phyloP scores from a whole-genome alignment of 2,113 vertebrate species.

The Illadopsis cleaveri region DNA sequence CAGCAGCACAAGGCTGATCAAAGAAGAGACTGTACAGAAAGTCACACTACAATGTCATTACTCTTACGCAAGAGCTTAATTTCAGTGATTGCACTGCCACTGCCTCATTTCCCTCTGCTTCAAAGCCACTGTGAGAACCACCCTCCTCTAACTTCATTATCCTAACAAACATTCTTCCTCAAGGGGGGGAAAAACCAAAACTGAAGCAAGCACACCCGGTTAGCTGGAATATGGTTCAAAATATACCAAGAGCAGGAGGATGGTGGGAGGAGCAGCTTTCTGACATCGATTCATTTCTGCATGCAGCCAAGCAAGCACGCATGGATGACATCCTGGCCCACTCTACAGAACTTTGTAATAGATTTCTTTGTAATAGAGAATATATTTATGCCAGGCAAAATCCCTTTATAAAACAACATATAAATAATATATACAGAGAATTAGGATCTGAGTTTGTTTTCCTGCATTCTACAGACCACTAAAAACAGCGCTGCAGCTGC shows the following conservation, averaged over 20 bases:
- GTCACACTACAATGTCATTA: neutral
- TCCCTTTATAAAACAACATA: neutral
- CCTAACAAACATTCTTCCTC: neutral
- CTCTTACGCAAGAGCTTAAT: neutral
- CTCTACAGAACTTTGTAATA: neutral
- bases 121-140: neutral
- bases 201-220: neutral
- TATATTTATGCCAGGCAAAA: neutral
- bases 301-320: neutral
- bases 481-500: neutral
- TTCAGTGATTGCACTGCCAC: neutral
- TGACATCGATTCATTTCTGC: neutral
- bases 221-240: neutral
- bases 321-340: fast-evolving
- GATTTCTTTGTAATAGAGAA: neutral
- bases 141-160: neutral
- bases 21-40: neutral
- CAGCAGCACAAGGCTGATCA: neutral
- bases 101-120: neutral
- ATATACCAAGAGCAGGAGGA: neutral
- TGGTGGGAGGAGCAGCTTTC: neutral
- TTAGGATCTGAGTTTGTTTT: neutral
- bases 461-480: neutral
- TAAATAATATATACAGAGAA: neutral
- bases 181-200: neutral